These are phyloP conservation scores for Ispidina picta DNA, from an alignment of 2,797 vertebrate species.

Conservation along the genomic window DNA sequence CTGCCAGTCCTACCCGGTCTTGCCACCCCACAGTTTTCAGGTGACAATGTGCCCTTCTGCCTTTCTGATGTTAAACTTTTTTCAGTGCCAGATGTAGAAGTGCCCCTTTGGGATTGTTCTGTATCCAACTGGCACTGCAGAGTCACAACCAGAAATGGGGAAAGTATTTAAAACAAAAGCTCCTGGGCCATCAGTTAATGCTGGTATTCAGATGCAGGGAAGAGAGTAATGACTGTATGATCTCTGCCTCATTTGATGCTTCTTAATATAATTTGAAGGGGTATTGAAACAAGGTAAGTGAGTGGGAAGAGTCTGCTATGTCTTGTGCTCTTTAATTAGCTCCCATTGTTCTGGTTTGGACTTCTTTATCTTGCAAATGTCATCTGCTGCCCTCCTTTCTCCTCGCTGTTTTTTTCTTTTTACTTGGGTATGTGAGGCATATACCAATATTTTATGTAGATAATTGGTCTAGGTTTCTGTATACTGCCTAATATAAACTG, in stretches of 20 bases:
- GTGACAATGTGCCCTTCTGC: neutral
- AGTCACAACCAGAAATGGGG: neutral
- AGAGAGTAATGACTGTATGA: neutral
- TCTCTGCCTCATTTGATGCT: neutral
- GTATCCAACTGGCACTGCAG: accelerated
- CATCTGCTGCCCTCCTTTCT: neutral
- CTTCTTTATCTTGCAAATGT: conserved; percentile 7
- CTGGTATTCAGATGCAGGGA: neutral
- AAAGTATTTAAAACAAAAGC: neutral
- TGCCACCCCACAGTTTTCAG: neutral
- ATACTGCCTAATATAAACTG: conserved; percentile 49
- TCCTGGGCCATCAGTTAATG: neutral
- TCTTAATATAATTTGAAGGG: neutral
- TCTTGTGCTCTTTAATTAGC: neutral
- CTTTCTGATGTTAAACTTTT: neutral
- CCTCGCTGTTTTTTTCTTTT: neutral
- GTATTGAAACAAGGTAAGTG: neutral
- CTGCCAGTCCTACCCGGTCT: neutral
- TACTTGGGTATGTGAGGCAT: neutral
- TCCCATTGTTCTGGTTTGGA: neutral
- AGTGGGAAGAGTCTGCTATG: neutral
- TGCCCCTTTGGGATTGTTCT: neutral
- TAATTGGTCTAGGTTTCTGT: conserved; percentile 45
- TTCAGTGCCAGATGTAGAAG: neutral
- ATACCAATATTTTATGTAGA: conserved; percentile 22